Evolutionary conservation across 2,113 vertebrate genomes (phyloP), one percentile per base, ranked within the genome.

Genomic region (Litocranius walleri): DNA sequence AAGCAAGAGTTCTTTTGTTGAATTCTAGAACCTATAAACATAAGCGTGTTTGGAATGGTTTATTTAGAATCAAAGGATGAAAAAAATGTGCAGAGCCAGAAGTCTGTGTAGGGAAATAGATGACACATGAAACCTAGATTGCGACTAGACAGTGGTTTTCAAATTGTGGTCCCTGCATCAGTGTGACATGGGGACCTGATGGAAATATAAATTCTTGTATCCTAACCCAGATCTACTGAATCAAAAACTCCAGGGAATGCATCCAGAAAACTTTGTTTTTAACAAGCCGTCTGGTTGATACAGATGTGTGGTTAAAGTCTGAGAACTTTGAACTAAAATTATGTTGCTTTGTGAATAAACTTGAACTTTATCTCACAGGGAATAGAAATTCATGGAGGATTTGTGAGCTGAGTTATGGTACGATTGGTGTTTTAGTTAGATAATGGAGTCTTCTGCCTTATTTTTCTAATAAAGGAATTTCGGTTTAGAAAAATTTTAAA

Each of bases 381-480:
- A 36, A 1, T 94, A 25, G 61, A 80, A 59, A 50, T 77, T 80
- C 33, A 8, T 85, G 43, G 54, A 61, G 36, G 21, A 27, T 95
- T 56, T 77, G 27, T 33, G 54, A 97, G 36, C 52, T 96, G 27
- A 61, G 27, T 54, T 82, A 27, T 52, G 25, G 30, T 23, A 30
- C 29, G 27, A 84, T 40, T 92, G 10, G 16, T n/a, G 67, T 52
- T 61, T 87, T 36, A 62, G 21, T 81, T 93, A 88, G 91, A 56
- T 71, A 88, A 40, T 30, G 14, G 78, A 64, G 8, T 67, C 43
- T 89, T 97, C 82, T 87, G 29, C 52, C 23, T 85, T 52, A 12
- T 89, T 91, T 95, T 93, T 89, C 61, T 96, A 67, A 33, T 52
- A 54, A 93, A 96, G 30, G 10, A 54, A 81, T 91, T 88, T 88